Evolutionary conservation across 2,797 vertebrate genomes (phyloP), one percentile per base, ranked within the genome.

Genomic region (Halcyon leucocephala): DNA sequence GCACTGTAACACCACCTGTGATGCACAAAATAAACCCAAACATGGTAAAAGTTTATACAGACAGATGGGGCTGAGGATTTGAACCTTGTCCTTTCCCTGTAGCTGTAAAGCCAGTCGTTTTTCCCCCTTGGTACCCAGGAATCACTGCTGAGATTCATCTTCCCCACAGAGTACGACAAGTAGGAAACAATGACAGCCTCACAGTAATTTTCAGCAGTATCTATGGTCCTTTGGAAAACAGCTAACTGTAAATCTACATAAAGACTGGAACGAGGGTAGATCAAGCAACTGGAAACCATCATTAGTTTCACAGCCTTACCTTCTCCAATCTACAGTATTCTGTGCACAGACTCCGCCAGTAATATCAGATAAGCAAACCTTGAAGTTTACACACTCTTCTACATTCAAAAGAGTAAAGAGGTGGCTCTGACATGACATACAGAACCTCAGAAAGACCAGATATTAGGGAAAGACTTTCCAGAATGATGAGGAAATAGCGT

Each of bases 1-100:
- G 61, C 44, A 57, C 33, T 54, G 52, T 48, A 93, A 31, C 57
- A 81, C 49, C 65, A 91, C 76, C 61, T 81, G 82, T 16, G 33
- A 88, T 61, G n/a, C 46, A 65, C 2, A 10, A 91, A 93, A 95
- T 51, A 88, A 95, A 69, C 61, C 33, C 65, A 88, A 91, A 81
- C 5, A 12, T 28, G 41, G 54, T 46, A 83, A 31, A 84, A 91
- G 25, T 80, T 91, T 65, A 83, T 20, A 55, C 5, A 74, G 41
- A 48, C 7, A 73, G 42, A 79, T 2, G 26, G 10, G 52, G 37
- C 31, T 65, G 65, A 88, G 17, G 35, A 69, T 76, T 42, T 46
- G 13, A 86, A 81, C n/a, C 25, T 44, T 71, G 28, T 49, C 52
- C 85, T 83, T 61, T 78, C 31, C 24, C 24, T 37, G 37, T 35